phyloP scores from a whole-genome alignment of 2,113 vertebrate genomes.

The Chauna torquata region DNA sequence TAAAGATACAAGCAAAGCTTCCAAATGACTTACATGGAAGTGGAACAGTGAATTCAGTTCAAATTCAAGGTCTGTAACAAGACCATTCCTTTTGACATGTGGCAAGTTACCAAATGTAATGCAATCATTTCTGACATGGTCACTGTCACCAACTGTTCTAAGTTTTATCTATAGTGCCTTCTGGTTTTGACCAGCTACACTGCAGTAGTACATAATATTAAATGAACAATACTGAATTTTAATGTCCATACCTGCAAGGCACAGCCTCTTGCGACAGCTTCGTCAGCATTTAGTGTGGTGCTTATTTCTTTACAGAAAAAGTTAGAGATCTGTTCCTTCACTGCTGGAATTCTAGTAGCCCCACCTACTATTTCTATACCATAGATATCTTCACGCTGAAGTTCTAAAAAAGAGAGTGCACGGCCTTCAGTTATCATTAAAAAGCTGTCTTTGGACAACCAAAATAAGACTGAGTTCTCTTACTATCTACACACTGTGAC shows the following conservation, averaged over 20 bases:
- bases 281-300: conserved; percentile 94
- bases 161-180: not conserved
- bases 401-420: conserved; percentile 67
- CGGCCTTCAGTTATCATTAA: not conserved
- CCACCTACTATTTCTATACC: conserved; percentile 94
- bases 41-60: not conserved
- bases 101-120: not conserved
- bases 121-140: not conserved
- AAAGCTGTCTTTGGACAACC: not conserved
- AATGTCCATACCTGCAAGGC: conserved; percentile 86
- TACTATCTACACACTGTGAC: not conserved
- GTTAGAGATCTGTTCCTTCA: conserved; percentile 89
- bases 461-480: not conserved
- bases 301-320: conserved; percentile 94
- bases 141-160: not conserved
- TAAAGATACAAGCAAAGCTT: not conserved
- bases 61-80: not conserved
- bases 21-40: not conserved
- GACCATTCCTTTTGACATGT: not conserved
- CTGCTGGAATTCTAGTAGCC: conserved; percentile 90
- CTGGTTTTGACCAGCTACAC: not conserved
- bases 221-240: not conserved
- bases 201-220: not conserved
- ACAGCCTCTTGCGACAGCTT: conserved; percentile 94
- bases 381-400: conserved; percentile 90